Conservation (phyloP, 2,797 vertebrate species). For the Anas georgica region DNA sequence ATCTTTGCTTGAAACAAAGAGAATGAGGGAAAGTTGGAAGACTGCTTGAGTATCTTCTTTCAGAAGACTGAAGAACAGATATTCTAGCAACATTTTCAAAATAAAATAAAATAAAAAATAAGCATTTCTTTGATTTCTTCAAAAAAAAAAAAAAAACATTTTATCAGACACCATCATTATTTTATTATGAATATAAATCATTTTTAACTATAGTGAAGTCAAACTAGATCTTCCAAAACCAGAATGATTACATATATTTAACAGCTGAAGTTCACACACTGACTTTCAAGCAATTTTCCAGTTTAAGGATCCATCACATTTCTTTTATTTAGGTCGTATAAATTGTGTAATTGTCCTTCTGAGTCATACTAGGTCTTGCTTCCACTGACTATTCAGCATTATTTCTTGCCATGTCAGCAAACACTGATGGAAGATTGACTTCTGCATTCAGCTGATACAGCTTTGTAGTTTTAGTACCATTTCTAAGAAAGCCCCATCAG, state of each 20-base stretch:
- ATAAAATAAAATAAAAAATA: background rate
- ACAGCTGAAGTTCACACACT: background rate
- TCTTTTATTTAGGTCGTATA: constrained; percentile 20
- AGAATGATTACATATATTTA: background rate
- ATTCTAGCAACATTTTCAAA: background rate
- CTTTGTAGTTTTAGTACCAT: background rate
- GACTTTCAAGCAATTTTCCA: constrained; percentile 8
- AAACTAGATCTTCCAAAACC: background rate
- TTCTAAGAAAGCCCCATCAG: background rate
- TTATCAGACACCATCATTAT: background rate
- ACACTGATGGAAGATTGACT: background rate
- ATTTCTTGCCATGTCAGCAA: constrained; percentile 35
- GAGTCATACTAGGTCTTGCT: background rate
- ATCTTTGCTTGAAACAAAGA: background rate
- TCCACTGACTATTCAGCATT: background rate
- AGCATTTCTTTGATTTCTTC: background rate
- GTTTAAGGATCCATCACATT: background rate
- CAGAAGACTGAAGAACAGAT: background rate
- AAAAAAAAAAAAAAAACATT: background rate
- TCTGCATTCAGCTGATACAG: background rate
- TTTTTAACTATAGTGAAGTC: background rate
- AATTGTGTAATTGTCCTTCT: constrained; percentile 22
- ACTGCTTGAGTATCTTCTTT: background rate
- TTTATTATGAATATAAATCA: background rate
- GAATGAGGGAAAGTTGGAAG: background rate